These are phyloP conservation scores for Lingula anatina DNA, from an alignment of 2,888 invertebrate genomes.

Conservation along the genomic window DNA sequence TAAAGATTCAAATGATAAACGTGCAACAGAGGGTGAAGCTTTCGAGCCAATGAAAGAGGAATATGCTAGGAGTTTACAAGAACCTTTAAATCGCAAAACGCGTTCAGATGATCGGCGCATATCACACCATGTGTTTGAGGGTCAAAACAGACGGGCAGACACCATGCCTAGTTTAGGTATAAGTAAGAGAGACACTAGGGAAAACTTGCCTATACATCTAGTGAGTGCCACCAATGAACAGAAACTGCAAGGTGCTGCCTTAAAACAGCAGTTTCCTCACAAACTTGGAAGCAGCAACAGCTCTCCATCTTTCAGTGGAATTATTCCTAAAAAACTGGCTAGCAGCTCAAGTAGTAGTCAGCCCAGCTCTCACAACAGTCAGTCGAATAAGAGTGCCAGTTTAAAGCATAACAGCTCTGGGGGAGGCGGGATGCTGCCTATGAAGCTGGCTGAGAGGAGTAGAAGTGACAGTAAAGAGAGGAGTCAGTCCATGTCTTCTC, in stretches of 20 bases:
- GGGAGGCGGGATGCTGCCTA: neutral
- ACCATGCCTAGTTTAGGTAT: neutral
- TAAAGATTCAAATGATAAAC: no score
- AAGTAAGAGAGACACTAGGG: neutral
- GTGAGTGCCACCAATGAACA: slow-evolving; percentile 76
- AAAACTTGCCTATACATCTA: slow-evolving; percentile 64
- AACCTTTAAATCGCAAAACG: slow-evolving; percentile 37
- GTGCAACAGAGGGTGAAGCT: slow-evolving; percentile 10
- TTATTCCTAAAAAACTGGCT: neutral
- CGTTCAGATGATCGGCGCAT: neutral
- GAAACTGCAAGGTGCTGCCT: slow-evolving; percentile 59
- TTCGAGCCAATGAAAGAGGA: slow-evolving; percentile 22
- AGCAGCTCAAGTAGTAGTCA: neutral
- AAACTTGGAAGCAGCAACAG: slow-evolving; percentile 65
- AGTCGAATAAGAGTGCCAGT: no score
- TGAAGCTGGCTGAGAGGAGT: slow-evolving; percentile 32
- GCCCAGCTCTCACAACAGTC: neutral
- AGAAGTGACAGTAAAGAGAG: no score
- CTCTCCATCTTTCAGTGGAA: neutral
- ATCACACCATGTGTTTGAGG: no score
- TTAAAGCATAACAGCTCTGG: no score
- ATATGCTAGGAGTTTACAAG: slow-evolving; percentile 17
- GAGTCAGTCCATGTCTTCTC: no score
- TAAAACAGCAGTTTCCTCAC: slow-evolving; percentile 85
- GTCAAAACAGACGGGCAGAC: neutral